phyloP scores from a whole-genome alignment of 2,797 vertebrate genomes.

The Morelia viridis region DNA sequence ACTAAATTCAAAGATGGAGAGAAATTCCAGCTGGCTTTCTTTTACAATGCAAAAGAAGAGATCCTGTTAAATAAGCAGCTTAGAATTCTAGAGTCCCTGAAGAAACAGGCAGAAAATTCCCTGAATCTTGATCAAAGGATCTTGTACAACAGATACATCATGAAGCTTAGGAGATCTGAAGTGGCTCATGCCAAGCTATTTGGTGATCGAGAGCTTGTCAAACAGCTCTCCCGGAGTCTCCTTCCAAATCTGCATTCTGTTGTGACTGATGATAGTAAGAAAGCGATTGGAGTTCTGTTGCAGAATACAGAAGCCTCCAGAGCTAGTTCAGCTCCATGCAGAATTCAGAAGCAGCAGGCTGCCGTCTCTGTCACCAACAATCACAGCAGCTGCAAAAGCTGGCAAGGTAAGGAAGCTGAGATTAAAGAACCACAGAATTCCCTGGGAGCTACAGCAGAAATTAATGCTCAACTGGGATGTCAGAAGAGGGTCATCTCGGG shows the following conservation, averaged over 20 bases:
- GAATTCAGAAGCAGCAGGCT: not conserved
- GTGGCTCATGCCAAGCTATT: not conserved
- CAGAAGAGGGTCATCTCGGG: not conserved
- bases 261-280: not conserved
- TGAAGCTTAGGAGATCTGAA: constrained; percentile 53
- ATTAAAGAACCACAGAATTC: not conserved
- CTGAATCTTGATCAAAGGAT: constrained; percentile 53
- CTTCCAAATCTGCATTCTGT: constrained; percentile 9
- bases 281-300: constrained; percentile 13
- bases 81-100: constrained; percentile 52
- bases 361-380: not conserved
- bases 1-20: not conserved
- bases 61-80: constrained; percentile 48
- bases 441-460: not conserved
- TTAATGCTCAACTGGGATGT: not conserved
- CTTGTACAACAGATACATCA: constrained; percentile 49
- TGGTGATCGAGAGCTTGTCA: constrained; percentile 30
- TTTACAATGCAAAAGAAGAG: constrained; percentile 52
- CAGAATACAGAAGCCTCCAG: constrained; percentile 1
- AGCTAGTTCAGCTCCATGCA: not conserved
- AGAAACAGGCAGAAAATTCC: constrained; percentile 48
- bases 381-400: not conserved
- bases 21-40: constrained; percentile 39
- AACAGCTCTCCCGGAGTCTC: constrained; percentile 5
- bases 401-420: not conserved